Evolutionary conservation across 2,888 invertebrate species (phyloP).

Genomic region (Lottia scabra): DNA sequence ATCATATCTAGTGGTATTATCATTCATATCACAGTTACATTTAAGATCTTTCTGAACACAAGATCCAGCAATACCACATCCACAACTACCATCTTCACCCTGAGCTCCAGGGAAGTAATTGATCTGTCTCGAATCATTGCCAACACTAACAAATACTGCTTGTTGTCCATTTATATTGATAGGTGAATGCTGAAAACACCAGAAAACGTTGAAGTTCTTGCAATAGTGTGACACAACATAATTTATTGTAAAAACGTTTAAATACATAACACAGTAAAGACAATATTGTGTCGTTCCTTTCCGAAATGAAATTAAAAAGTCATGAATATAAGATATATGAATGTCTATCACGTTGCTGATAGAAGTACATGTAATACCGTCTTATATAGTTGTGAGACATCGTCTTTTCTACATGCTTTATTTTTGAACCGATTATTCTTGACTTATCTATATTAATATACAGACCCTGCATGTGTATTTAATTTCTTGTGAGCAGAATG

Average conservation of each 20-base stretch:
- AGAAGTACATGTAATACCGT: no score
- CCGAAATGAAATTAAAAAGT: no score
- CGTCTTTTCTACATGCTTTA: no score
- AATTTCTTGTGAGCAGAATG: slow-evolving; percentile 46
- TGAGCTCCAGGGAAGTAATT: slow-evolving; percentile 45
- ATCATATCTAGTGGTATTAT: slow-evolving; percentile 46
- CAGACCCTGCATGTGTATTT: slow-evolving; percentile 47
- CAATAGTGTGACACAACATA: no score
- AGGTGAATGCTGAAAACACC: slow-evolving; percentile 27
- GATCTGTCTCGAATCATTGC: background rate
- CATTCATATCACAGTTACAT: slow-evolving; percentile 60
- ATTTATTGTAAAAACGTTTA: no score
- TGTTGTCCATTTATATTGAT: slow-evolving; percentile 33
- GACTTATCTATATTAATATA: background rate
- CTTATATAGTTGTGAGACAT: no score
- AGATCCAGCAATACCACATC: slow-evolving; percentile 46
- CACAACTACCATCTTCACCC: slow-evolving; percentile 40
- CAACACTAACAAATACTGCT: slow-evolving; percentile 17
- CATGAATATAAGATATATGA: no score
- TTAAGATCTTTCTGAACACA: slow-evolving; percentile 37
- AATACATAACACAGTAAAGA: no score
- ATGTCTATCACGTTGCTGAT: no score
- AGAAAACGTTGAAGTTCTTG: no score
- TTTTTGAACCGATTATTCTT: no score
- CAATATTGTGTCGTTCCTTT: no score